Base-by-base conservation (phyloP, 2,888 invertebrate species). In the Pristionchus mayeri region DNA sequence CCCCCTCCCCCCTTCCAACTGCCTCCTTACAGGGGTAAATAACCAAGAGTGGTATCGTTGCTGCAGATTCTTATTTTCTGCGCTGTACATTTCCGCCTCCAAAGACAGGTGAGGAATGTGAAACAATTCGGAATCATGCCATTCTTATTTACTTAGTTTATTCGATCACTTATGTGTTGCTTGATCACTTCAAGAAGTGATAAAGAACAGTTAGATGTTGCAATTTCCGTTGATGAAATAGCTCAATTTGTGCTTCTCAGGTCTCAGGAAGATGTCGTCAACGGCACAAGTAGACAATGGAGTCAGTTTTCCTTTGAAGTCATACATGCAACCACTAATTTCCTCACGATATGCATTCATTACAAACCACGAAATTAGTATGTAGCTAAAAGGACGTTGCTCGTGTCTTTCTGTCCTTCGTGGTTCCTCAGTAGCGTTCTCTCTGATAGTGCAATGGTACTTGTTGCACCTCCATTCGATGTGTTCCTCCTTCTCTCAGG, bases 31-130 rank as follows among this genome's bases (percentile, higher is more conserved):
- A 80, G 80, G 81, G 81, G 81, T 82, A 82, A 82, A 60, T 82
- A 63, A 34, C 81, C 81, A 82, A 82, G 81, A 82, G 63, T 63
- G 27, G 81, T 82, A 82, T 63, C 81, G 81, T 63, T 13, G 81
- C 27, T 30, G 81, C 44, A 63, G 71, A 44, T 24, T n/a, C 37
- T 44, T 30, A 34, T 40, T 18, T 78, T 50, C 79, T 57, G 57
- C 44, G 27, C 60, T 82, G 81, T 82, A 82, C 48, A 82, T 82
- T 63, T 30, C 24, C 4, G 11, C n/a, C 52, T 11, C 44, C 11
- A 16, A 24, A 24, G 21, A 13, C n/a, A 80, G 80, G 80, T 40
- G 71, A 67, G 7, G 13, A 24, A 44, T 71, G 24, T 44, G 13
- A 44, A 27, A 44, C 57, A 21, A 4, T 21, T 57, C 24, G 7